These are phyloP conservation scores for Oreochromis grahami DNA, from an alignment of 2,797 vertebrate genomes.

Conservation along the genomic window DNA sequence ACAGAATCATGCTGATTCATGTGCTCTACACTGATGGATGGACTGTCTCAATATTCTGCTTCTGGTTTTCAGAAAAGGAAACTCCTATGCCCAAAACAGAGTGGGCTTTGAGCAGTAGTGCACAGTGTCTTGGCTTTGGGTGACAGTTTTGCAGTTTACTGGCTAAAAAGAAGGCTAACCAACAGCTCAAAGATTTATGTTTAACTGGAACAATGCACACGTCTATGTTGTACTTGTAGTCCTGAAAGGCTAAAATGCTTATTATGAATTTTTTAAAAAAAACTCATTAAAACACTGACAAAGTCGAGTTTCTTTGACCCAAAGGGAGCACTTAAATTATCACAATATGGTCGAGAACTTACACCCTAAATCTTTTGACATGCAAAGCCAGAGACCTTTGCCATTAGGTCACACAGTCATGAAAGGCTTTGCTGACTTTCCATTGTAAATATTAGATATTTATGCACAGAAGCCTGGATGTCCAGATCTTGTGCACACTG, in stretches of 20 bases:
- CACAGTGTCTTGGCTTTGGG: slow-evolving; percentile 13
- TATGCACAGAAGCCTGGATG: not conserved
- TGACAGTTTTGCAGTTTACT: slow-evolving; percentile 4
- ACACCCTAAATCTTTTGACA: not conserved
- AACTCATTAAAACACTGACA: not conserved
- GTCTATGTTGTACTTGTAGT: not conserved
- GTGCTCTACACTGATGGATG: slow-evolving; percentile 63
- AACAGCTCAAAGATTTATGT: not conserved
- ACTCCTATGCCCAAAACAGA: slow-evolving; percentile 29
- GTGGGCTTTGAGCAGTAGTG: slow-evolving; percentile 7
- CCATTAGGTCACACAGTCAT: not conserved
- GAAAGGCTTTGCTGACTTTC: not conserved
- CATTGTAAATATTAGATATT: not conserved
- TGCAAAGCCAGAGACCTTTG: not conserved
- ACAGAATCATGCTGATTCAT: slow-evolving; percentile 63
- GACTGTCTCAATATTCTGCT: slow-evolving; percentile 26
- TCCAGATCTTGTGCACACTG: not conserved
- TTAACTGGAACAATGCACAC: not conserved
- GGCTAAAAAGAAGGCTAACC: not conserved
- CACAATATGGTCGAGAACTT: not conserved
- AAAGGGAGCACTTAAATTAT: not conserved
- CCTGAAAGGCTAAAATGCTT: not conserved
- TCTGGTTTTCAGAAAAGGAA: slow-evolving; percentile 50
- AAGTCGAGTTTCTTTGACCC: not conserved
- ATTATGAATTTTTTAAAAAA: not conserved